These are phyloP conservation scores for Eclectus roratus DNA, from an alignment of 2,113 vertebrate species.

Conservation along the genomic window DNA sequence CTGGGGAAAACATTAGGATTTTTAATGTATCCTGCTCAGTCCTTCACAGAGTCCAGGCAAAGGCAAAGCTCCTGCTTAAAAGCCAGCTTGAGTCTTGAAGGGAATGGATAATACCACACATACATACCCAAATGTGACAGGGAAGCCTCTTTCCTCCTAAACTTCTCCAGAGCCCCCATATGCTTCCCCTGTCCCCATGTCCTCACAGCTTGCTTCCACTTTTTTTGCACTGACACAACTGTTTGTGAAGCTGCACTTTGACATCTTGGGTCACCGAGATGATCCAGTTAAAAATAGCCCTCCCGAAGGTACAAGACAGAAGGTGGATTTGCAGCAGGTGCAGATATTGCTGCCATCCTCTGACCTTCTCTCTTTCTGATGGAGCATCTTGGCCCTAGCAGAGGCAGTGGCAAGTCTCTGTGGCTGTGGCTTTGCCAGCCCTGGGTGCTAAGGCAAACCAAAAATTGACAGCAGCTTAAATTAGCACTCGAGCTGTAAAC, in stretches of 20 bases:
- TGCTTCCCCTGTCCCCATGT: background rate
- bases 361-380: background rate
- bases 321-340: background rate
- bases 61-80: background rate
- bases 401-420: background rate
- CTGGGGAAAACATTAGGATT: background rate
- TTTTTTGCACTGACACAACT: background rate
- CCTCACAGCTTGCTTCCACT: background rate
- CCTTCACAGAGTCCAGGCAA: background rate
- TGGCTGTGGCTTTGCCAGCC: background rate
- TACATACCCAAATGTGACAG: background rate
- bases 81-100: background rate
- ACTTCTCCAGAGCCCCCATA: accelerated
- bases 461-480: background rate
- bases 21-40: background rate
- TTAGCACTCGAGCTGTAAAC: background rate
- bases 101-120: background rate
- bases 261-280: accelerated
- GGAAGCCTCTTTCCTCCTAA: background rate
- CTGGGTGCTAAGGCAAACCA: background rate
- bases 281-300: background rate
- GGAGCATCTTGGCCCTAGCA: background rate
- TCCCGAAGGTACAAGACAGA: background rate
- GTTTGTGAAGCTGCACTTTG: background rate
- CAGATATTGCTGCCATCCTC: background rate